Evolutionary conservation across 2,797 vertebrate genomes (phyloP).

Genomic region (Argya squamiceps): DNA sequence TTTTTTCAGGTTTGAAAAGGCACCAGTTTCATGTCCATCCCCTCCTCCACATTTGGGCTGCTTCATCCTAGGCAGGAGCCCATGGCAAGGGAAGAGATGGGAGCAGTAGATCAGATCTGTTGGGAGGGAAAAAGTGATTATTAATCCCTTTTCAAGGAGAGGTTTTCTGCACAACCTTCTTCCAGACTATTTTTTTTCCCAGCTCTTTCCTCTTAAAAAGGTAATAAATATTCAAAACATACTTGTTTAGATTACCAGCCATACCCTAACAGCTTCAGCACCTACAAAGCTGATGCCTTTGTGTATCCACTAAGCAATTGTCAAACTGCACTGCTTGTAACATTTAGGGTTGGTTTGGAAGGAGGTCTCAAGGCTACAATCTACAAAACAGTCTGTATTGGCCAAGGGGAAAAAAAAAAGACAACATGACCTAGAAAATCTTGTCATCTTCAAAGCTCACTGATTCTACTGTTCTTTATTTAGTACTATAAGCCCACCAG

Average conservation of each 20-base stretch:
- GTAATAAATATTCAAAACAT: constrained; percentile 52
- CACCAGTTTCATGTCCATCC: neutral
- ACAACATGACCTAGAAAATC: constrained; percentile 12
- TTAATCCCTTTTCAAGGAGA: neutral
- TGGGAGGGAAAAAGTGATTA: neutral
- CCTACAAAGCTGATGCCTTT: constrained; percentile 11
- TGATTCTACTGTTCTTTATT: constrained; percentile 35
- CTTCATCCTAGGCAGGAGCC: neutral
- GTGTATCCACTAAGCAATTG: neutral
- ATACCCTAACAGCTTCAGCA: neutral
- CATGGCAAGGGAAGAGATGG: neutral
- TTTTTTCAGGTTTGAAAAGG: neutral
- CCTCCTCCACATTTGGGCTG: neutral
- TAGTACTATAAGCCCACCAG: constrained; percentile 30
- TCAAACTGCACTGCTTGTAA: constrained; percentile 40
- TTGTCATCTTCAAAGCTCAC: constrained; percentile 18
- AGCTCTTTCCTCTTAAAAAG: neutral
- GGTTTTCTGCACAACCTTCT: neutral
- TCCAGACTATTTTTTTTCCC: neutral
- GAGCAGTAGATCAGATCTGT: neutral
- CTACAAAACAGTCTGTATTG: constrained; percentile 29
- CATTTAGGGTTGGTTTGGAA: constrained; percentile 16
- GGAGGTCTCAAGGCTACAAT: constrained; percentile 20
- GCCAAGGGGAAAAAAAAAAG: neutral
- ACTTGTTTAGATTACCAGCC: neutral